phyloP scores from a whole-genome alignment of 2,888 invertebrate species.

The Agonopterix heracliana region DNA sequence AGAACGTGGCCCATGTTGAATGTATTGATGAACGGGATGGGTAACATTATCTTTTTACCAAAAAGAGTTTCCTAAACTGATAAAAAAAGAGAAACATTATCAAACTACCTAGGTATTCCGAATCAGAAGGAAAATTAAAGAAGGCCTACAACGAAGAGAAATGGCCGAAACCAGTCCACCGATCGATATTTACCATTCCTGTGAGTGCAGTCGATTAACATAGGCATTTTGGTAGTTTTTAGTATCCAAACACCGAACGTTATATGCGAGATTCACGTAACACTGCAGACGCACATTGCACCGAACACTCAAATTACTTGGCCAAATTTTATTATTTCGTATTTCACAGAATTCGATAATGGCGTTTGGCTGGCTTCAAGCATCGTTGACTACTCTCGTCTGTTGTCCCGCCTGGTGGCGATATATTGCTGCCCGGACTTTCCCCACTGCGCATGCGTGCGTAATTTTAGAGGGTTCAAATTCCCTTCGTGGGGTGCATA shows the following conservation, averaged over 20 bases:
- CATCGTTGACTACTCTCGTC: conserved; percentile 50
- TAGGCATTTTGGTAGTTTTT: conserved; percentile 49
- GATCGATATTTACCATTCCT: conserved; percentile 72
- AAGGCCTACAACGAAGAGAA: conserved; percentile 13
- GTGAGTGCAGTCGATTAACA: conserved; percentile 52
- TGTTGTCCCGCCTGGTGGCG: conserved; percentile 41
- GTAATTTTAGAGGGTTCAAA: conserved; percentile 61
- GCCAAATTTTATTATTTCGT: conserved; percentile 15
- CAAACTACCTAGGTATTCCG: too few relatives aligned
- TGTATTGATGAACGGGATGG: too few relatives aligned
- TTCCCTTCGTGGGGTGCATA: conserved; percentile 52
- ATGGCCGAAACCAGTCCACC: conserved; percentile 50
- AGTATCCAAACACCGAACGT: conserved; percentile 22
- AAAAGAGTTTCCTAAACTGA: too few relatives aligned
- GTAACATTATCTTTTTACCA: too few relatives aligned
- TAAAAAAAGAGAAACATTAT: too few relatives aligned
- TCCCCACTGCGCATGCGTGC: conserved; percentile 68
- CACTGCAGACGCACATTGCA: conserved; percentile 52
- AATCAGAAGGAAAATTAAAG: too few relatives aligned
- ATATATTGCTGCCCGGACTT: conserved; percentile 43
- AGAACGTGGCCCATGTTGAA: too few relatives aligned
- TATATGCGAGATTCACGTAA: conserved; percentile 32
- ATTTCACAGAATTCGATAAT: conserved; percentile 30
- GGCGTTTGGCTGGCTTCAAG: conserved; percentile 41
- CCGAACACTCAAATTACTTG: conserved; percentile 22